phyloP scores from a whole-genome alignment of 2,113 vertebrate species.

The Tapirus terrestris region DNA sequence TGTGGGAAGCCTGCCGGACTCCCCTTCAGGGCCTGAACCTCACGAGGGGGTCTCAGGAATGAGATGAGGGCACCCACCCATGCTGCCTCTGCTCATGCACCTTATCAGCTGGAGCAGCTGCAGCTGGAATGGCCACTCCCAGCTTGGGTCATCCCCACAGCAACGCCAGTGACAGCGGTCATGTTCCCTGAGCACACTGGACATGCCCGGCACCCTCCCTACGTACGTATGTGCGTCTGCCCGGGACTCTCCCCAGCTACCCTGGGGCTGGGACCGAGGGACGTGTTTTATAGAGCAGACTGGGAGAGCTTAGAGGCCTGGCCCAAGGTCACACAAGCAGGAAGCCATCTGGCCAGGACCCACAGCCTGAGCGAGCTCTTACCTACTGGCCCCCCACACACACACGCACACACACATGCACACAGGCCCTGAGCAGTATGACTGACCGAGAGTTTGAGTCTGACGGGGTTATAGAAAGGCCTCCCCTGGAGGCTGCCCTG shows the following conservation, averaged over 20 bases:
- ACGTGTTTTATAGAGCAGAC: neutral
- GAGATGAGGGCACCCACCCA: accelerated
- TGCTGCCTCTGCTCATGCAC: neutral
- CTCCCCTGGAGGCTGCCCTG: neutral
- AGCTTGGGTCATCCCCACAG: accelerated
- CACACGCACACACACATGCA: accelerated
- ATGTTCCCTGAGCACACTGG: accelerated
- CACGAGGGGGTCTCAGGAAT: neutral
- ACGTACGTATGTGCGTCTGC: accelerated
- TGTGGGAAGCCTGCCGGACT: neutral
- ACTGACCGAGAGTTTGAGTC: neutral
- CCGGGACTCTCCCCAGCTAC: neutral
- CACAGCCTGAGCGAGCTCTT: neutral
- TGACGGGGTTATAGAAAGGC: neutral
- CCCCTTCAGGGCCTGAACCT: neutral
- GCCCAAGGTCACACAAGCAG: neutral
- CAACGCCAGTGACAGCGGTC: neutral
- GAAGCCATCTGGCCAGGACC: neutral
- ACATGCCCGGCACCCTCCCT: accelerated
- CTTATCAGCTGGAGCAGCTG: neutral
- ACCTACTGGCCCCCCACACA: neutral
- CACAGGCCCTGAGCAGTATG: neutral
- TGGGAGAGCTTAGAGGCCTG: neutral
- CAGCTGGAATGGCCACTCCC: neutral
- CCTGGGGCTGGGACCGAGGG: neutral